These are phyloP conservation scores for Conus ventricosus DNA, from an alignment of 1,140 invertebrate species.

Conservation along the genomic window DNA sequence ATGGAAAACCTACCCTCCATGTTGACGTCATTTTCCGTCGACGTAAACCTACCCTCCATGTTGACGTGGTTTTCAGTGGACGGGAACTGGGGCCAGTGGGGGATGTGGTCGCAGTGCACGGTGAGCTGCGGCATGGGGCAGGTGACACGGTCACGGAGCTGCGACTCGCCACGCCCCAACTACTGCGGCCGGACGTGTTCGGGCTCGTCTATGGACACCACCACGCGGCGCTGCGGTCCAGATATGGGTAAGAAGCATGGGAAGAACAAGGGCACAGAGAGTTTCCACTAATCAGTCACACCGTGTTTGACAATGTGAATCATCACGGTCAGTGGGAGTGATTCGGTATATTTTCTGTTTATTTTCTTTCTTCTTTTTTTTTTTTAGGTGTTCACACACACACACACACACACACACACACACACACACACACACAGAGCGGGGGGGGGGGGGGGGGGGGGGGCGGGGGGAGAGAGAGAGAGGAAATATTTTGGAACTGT, in stretches of 20 bases:
- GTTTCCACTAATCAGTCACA: background rate
- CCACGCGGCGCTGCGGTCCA: background rate
- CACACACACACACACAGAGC: too few species aligned
- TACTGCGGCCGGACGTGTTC: slow-evolving; percentile 17
- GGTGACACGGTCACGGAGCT: slow-evolving; percentile 54
- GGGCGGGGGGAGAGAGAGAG: too few species aligned
- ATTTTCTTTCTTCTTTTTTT: too few species aligned
- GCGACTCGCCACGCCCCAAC: slow-evolving; percentile 54
- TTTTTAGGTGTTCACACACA: too few species aligned
- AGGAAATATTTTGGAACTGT: too few species aligned
- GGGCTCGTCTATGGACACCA: background rate
- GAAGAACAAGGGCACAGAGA: slow-evolving; percentile 39
- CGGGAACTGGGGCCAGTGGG: slow-evolving; percentile 69
- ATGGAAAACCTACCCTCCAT: too few species aligned
- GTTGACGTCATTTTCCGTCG: too few species aligned
- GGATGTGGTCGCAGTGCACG: slow-evolving; percentile 61
- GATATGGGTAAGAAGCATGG: background rate
- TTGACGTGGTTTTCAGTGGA: slow-evolving; percentile 51
- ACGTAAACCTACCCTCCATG: background rate
- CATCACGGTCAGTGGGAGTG: too few species aligned
- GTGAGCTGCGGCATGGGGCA: slow-evolving; percentile 63
- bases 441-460: too few species aligned
- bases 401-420: too few species aligned
- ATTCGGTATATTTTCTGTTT: too few species aligned
- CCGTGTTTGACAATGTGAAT: too few species aligned